Evolutionary conservation across 2,888 invertebrate species (phyloP).

Genomic region (Actias luna): DNA sequence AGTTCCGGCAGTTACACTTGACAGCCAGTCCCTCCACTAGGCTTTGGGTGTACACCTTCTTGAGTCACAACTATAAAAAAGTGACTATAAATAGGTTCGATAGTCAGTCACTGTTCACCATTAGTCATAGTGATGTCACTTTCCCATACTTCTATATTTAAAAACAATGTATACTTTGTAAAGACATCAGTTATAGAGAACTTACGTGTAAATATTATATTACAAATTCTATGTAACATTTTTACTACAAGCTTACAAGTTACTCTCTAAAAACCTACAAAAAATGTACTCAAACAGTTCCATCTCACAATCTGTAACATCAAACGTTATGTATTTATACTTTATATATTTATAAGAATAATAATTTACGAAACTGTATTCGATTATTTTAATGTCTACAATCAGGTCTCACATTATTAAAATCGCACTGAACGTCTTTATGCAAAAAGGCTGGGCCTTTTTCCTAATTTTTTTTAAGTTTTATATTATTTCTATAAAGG

Average conservation of each 20-base stretch:
- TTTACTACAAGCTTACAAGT: slow-evolving; percentile 9
- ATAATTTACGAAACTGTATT: slow-evolving; percentile 27
- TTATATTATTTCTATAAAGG: no score
- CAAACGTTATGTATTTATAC: slow-evolving; percentile 24
- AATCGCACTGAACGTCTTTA: slow-evolving; percentile 15
- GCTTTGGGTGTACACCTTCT: no score
- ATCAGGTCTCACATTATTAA: slow-evolving; percentile 59
- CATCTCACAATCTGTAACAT: slow-evolving; percentile 11
- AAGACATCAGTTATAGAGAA: not conserved
- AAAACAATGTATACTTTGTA: not conserved
- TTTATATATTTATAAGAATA: slow-evolving; percentile 20
- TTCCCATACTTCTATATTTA: not conserved
- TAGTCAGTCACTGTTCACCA: no score
- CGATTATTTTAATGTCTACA: slow-evolving; percentile 40
- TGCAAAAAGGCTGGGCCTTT: not conserved
- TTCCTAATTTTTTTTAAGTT: no score
- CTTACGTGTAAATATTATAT: slow-evolving; percentile 12
- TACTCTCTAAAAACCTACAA: not conserved
- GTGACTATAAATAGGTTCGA: no score
- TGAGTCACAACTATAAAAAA: no score
- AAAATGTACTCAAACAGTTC: not conserved
- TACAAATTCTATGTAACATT: slow-evolving; percentile 16
- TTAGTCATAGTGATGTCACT: no score
- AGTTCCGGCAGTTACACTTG: no score
- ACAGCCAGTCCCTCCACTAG: no score